phyloP scores from a whole-genome alignment of 2,888 invertebrate genomes.

The Lepetodrilus schrolli region DNA sequence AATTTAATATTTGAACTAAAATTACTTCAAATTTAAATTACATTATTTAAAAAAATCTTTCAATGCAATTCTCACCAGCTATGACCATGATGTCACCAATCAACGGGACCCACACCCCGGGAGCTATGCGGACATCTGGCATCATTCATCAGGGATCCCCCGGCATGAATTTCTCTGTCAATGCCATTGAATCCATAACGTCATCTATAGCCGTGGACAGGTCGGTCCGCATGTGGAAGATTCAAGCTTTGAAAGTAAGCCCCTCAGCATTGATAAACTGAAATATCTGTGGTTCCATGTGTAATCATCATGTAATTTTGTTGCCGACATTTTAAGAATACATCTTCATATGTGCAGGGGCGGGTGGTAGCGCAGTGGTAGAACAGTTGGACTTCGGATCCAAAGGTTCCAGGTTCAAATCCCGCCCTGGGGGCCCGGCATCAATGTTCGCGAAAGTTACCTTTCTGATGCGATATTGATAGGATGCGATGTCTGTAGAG shows the following conservation, averaged over 20 bases:
- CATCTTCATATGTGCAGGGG: background rate
- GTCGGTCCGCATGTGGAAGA: constrained; percentile 68
- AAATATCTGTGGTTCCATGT: background rate
- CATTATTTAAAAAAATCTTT: background rate
- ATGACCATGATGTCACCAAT: background rate
- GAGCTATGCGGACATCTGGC: background rate
- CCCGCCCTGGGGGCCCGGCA: background rate
- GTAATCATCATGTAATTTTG: too few relatives aligned
- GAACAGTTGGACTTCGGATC: background rate
- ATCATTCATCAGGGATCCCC: background rate
- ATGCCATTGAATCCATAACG: constrained; percentile 58
- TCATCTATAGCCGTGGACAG: constrained; percentile 67
- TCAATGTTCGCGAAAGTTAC: too few relatives aligned
- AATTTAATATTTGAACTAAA: too few relatives aligned
- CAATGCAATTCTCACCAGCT: background rate
- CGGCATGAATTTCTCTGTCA: constrained; percentile 39
- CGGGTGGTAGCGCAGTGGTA: background rate
- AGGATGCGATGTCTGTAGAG: too few relatives aligned
- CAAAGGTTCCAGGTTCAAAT: background rate
- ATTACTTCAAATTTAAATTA: too few relatives aligned
- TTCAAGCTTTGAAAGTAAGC: constrained; percentile 66
- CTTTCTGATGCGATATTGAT: too few relatives aligned
- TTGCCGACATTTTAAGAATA: too few relatives aligned
- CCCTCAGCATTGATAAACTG: background rate
- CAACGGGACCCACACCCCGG: background rate